Base-by-base conservation (phyloP, 2,113 vertebrate genomes). In the Podocnemis expansa region DNA sequence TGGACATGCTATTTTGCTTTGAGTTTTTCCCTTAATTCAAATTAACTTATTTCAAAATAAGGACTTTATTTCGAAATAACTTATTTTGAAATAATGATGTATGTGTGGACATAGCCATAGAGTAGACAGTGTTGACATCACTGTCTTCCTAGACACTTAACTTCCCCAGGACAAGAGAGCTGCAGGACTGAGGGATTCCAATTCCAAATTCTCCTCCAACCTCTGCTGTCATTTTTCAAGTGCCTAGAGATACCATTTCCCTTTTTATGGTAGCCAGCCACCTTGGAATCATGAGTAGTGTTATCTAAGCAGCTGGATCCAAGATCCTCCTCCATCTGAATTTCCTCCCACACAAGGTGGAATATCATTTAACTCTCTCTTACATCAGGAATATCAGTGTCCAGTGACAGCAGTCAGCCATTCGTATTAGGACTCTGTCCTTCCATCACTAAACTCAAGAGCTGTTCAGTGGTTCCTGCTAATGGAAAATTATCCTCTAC, bases 161-260 rank as follows among this genome's bases (percentile, higher is more conserved):
- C 17, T 70, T 34, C 8, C 17, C 38, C 17, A 67, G 34, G 19
- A 67, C 8, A 10, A 56, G 55, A 7, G 55, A 56, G 55, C 49
- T 51, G 51, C 60, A 67, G 63, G 34, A 70, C 9, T n/a, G 17
- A 38, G n/a, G n/a, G 63, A 38, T 5, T 70, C 19, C 34, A 38
- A n/a, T 70, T 38, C n/a, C 38, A 8, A 38, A 70, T 38, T 70
- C 19, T 70, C 63, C 34, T 38, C n/a, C 63, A 70, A 22, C 17
- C 8, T 70, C n/a, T 70, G 63, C 34, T 29, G 58, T 60, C 38
- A n/a, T 38, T 16, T 70, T 70, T 70, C 63, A 45, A 54, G 7
- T 7, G 17, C 10, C 3, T 11, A 1, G 24, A 49, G n/a, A 10
- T 5, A n/a, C 17, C 24, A 67, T 24, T 51, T 52, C 0, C 29